Evolutionary conservation across 2,113 vertebrate genomes (phyloP).

Genomic region (Myodes glareolus): DNA sequence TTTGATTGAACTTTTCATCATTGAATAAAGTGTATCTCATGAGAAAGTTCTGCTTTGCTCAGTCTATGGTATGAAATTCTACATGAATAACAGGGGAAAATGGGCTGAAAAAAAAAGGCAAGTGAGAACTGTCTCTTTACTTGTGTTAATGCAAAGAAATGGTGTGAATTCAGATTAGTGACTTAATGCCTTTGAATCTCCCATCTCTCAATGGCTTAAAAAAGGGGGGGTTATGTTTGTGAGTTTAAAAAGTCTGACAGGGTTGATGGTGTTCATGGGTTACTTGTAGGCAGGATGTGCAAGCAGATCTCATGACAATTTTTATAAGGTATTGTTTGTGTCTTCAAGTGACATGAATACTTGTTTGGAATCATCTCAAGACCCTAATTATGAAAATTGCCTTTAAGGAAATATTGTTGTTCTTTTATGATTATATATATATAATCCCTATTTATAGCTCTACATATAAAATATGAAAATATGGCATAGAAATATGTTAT

Average conservation of each 20-base stretch:
- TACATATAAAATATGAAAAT: conserved; percentile 19
- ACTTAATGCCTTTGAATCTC: neutral
- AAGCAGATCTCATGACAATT: neutral
- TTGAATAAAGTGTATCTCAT: conserved; percentile 1
- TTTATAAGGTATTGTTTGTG: neutral
- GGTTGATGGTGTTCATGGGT: neutral
- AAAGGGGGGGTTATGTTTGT: neutral
- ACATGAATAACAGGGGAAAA: neutral
- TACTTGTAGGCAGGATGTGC: neutral
- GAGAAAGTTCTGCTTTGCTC: conserved; percentile 24
- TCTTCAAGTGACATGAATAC: conserved; percentile 25
- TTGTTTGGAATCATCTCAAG: conserved; percentile 22
- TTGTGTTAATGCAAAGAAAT: neutral
- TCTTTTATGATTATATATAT: conserved; percentile 1
- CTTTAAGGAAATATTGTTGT: neutral
- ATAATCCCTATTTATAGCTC: conserved; percentile 13
- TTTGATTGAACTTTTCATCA: conserved; percentile 26
- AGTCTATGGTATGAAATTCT: conserved; percentile 7
- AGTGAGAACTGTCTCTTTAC: neutral
- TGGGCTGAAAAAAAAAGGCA: neutral
- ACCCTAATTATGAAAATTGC: conserved; percentile 1
- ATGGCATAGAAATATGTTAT: neutral
- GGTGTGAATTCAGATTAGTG: neutral
- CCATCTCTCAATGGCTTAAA: neutral
- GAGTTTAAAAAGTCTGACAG: neutral